Evolutionary conservation across 2,797 vertebrate genomes (phyloP), one percentile per base, ranked within the genome.

Genomic region (Tauraco hartlaubi): DNA sequence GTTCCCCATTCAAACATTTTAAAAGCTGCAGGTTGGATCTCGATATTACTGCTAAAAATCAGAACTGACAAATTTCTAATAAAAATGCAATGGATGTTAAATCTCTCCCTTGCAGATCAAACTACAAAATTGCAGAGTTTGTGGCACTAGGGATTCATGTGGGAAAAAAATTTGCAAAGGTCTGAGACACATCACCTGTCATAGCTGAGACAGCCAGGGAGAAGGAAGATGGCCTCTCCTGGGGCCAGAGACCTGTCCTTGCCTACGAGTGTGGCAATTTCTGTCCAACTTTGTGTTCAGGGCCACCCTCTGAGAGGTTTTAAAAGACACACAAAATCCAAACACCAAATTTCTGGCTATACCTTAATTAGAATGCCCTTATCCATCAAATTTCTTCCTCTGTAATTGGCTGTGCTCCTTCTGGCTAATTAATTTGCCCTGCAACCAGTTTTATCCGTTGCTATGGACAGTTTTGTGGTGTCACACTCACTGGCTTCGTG

Each of bases 41-140:
- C 72, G 76, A 20, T 56, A 46, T 61, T 74, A 29, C 78, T 72
- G 43, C 52, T 68, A 49, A 90, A 94, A 88, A 61, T 62, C 51
- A 37, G 41, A 92, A 88, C 56, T 46, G 72, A 77, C 68, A 90
- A 51, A 63, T 67, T 77, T 49, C 58, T 84, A 83, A 72, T 74
- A 93, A 90, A 95, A 92, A 90, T 81, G 33, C 79, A 75, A 26
- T 13, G 26, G 26, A 39, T 77, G 10, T 43, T 94, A 77, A 85
- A 88, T 85, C 29, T 58, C 64, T 72, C 68, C 37, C 87, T 73
- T 76, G 69, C 13, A 91, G 46, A 80, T 75, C 25, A 90, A 90
- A 54, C 64, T 52, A 62, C 43, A 89, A 73, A 87, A 80, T 81
- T 31, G 25, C 28, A 37, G 44, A 62, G 22, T 41, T 13, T 77